These are phyloP conservation scores for Squalus acanthias DNA, from an alignment of 2,797 vertebrate genomes.

Conservation along the genomic window DNA sequence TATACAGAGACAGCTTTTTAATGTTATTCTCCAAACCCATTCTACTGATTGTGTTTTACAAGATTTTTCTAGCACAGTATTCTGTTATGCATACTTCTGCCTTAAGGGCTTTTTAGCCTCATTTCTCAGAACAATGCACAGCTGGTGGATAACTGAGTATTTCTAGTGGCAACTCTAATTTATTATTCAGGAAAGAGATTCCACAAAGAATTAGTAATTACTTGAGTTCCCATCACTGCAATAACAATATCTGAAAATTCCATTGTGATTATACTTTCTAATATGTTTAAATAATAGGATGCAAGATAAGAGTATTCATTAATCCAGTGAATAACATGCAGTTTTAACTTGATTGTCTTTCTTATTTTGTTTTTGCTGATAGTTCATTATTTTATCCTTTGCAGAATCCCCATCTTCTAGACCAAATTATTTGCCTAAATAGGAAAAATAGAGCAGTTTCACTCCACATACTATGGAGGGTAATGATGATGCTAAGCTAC, in stretches of 20 bases:
- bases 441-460: not conserved
- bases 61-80: slow-evolving; percentile 44
- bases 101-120: slow-evolving; percentile 47
- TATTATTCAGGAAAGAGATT: slow-evolving; percentile 3
- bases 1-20: not conserved
- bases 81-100: not conserved
- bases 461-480: not conserved
- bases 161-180: not conserved
- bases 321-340: not conserved
- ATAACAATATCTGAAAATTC: not conserved
- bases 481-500: not conserved
- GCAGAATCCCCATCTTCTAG: not conserved
- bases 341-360: not conserved
- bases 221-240: not conserved
- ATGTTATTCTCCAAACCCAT: not conserved
- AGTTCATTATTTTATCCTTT: not conserved
- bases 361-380: not conserved
- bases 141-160: slow-evolving; percentile 39
- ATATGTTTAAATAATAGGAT: not conserved
- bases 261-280: not conserved
- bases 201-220: not conserved
- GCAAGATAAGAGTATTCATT: not conserved
- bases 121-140: slow-evolving; percentile 53
- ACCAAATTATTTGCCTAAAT: not conserved
- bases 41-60: slow-evolving; percentile 47